Base-by-base conservation (phyloP, 2,113 vertebrate genomes). In the Numida meleagris region DNA sequence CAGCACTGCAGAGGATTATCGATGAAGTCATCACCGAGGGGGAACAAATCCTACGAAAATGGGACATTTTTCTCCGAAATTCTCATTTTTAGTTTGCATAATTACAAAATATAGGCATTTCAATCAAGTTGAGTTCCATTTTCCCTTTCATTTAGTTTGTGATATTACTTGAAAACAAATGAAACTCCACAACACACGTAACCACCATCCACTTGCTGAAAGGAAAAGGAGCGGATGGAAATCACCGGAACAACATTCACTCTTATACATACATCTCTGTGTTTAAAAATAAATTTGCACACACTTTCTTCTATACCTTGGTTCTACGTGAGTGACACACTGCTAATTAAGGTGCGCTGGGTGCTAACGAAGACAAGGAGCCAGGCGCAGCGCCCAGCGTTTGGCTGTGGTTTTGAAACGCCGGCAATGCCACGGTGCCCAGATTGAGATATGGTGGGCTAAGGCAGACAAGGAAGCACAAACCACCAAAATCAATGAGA, bases 361-460 rank as follows among this genome's bases (percentile, higher is more conserved):
- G 36, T 91, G 74, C 40, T 92, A 91, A 95, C 38, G 89, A 89
- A 79, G 89, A 51, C 42, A 29, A 19, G 4, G 48, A 87, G 61
- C 55, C 83, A 75, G 31, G 27, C 3, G 8, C 43, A n/a, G 71
- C 2, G 40, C 63, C 74, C 73, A 34, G 73, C 45, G 4, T 61
- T 62, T 62, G 77, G 73, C 68, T 38, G 45, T 1, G 1, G 12
- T 31, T 82, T 62, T 73, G 79, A n/a, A 72, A 65, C 5, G 7
- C 17, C 66, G 58, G 70, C 0, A 0, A 14, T 9, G 50, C 29
- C 25, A 1, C 0, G n/a, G 66, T 46, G 33, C 45, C 12, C 55
- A 68, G 9, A 74, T 14, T 5, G 3, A 34, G 79, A 15, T 12
- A 8, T 0, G 2, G 42, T 6, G 78, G 59, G 20, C 74, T 48